Base-by-base conservation (phyloP, 2,888 invertebrate species). In the Scaptomyza cyrtandrae region DNA sequence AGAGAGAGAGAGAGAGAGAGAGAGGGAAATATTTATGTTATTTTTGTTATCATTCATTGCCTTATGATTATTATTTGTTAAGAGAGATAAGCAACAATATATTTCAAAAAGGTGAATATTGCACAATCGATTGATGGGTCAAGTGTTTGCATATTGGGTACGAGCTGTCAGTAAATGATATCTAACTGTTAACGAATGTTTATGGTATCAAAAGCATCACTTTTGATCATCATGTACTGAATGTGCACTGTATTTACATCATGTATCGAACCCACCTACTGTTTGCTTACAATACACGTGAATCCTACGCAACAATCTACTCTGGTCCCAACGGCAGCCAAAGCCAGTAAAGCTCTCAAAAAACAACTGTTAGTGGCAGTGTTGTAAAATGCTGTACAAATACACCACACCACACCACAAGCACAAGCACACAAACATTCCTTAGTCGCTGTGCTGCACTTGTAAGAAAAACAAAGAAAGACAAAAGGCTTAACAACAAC, bases 351-450 rank as follows among this genome's bases (percentile, higher is more conserved):
- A 59, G 62, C 57, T 62, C n/a, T 2, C 49, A 27, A 39, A 41
- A 69, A 55, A 63, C 44, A 71, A 70, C 50, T 59, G 59, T 56
- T 44, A 39, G 43, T 44, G 13, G 10, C 61, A 80, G 80, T 80
- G 83, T 80, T 80, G 86, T 76, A 67, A 82, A 80, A 82, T 59
- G 63, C 33, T 1, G 5, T 24, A 11, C 37, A 24, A 24, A 24
- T 24, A 24, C 19, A 45, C 16, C 50, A 33, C 9, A 33, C 33
- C 33, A 33, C 33, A 33, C 33, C 10, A 33, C 33, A 39, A 9
- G 35, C 35, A 46, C 35, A 29, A 29, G 52, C 45, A 60, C 49
- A 59, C 49, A 72, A 52, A 68, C 55, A 60, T 55, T 55, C 46
- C 53, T 59, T 39, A 49, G 33, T 63, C 44, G 61, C 55, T 49